These are phyloP conservation scores for Notodonta ziczac DNA, from an alignment of 2,888 invertebrate species.

Conservation along the genomic window DNA sequence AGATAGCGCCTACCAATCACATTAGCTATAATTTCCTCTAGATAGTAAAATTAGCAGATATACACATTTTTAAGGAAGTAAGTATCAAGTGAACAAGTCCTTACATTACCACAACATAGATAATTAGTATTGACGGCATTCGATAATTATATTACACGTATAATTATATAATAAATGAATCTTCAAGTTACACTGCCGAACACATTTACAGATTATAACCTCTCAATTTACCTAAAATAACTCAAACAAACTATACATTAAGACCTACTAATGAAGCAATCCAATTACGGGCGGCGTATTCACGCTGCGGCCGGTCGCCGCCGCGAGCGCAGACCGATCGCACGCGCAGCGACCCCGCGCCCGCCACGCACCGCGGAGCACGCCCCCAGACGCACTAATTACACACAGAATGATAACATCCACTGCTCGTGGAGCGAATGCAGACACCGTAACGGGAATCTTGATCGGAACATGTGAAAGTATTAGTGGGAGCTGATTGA, in stretches of 20 bases:
- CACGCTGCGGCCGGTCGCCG: background rate
- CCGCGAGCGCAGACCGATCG: background rate
- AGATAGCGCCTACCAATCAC: too few relatives aligned
- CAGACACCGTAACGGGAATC: slow-evolving; percentile 13
- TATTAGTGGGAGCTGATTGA: slow-evolving; percentile 2
- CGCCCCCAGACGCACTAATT: slow-evolving; percentile 16
- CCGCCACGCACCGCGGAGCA: slow-evolving; percentile 10
- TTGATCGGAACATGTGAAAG: slow-evolving; percentile 9
- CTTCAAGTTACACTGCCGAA: too few relatives aligned
- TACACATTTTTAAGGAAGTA: too few relatives aligned
- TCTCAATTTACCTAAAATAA: background rate
- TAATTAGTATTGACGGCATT: too few relatives aligned
- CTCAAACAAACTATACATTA: slow-evolving; percentile 1
- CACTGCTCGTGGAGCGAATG: slow-evolving; percentile 7
- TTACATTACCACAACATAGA: too few relatives aligned
- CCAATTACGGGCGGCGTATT: slow-evolving; percentile 6
- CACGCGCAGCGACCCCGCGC: background rate
- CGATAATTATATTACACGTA: too few relatives aligned
- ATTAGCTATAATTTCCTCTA: too few relatives aligned
- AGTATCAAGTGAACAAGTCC: too few relatives aligned
- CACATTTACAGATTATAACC: background rate
- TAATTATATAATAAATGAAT: too few relatives aligned
- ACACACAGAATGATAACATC: slow-evolving; percentile 11
- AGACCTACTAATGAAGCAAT: slow-evolving; percentile 4
- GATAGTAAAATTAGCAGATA: too few relatives aligned